Evolutionary conservation across 2,113 vertebrate species (phyloP).

Genomic region (Eulemur macaco): DNA sequence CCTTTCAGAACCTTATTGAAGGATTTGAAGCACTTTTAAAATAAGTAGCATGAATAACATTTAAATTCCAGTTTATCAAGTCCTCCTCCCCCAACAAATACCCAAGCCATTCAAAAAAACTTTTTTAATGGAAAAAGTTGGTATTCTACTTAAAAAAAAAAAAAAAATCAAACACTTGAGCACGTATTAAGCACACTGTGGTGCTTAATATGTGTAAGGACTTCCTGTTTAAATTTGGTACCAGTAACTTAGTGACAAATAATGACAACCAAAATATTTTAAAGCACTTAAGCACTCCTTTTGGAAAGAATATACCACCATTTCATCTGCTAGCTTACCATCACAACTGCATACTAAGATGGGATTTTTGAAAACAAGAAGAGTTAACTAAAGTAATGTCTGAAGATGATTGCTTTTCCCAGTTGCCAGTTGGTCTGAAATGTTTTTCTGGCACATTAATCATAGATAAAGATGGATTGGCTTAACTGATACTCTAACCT

Average conservation of each 20-base stretch:
- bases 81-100: not conserved
- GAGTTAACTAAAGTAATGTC: not conserved
- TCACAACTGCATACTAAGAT: not conserved
- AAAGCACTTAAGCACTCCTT: slow-evolving; percentile 52
- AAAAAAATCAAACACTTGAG: not conserved
- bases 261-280: not conserved
- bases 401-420: not conserved
- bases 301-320: not conserved
- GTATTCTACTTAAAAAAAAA: slow-evolving; percentile 41
- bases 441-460: not conserved
- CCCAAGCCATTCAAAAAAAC: not conserved
- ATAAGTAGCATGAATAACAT: slow-evolving; percentile 76
- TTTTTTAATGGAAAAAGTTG: slow-evolving; percentile 32
- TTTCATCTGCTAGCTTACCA: not conserved
- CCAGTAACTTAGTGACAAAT: not conserved
- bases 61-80: slow-evolving; percentile 37
- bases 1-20: slow-evolving; percentile 91
- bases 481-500: not conserved
- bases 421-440: not conserved
- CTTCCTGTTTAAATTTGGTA: slow-evolving; percentile 14
- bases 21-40: slow-evolving; percentile 90
- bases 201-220: not conserved
- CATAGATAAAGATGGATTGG: not conserved
- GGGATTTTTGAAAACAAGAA: not conserved
- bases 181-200: not conserved